Evolutionary conservation across 2,797 vertebrate species (phyloP), one percentile per base, ranked within the genome.

Genomic region (Odontamblyopus rebecca): DNA sequence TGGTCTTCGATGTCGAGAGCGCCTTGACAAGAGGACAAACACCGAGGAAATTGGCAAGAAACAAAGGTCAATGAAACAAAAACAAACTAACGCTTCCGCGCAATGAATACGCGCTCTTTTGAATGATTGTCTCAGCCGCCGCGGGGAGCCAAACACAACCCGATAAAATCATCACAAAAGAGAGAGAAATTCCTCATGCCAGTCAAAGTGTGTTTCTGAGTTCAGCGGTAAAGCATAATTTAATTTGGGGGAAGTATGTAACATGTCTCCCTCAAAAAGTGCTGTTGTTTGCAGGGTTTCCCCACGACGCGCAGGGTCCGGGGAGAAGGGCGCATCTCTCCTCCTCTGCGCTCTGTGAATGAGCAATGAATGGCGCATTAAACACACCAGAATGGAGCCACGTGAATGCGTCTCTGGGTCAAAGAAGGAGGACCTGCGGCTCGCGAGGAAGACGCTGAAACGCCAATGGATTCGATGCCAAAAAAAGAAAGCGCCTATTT

Each of bases 61-160:
- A 77, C 75, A 78, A 82, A 83, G 75, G 70, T 57, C 75, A 68
- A 66, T 13, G 44, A 67, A 44, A 71, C 51, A 29, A 61, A 75
- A 82, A 81, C 59, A 74, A 83, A 81, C 27, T 26, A 66, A 72
- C 54, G 63, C 29, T 66, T 56, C 68, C 72, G 48, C 5, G 63
- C 60, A 23, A 65, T 61, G 73, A 38, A 35, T 11, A 19, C 54
- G 53, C 26, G 61, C 57, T 29, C 73, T 8, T 79, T 79, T 57
- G 73, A 27, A 69, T 18, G 54, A 72, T 72, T 82, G 83, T 59
- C 38, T 27, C 23, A 30, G 32, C 29, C n/a, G 73, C 70, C 11
- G 35, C 30, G 6, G 6, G 60, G 57, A 71, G 74, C 53, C 61
- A 75, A 60, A 74, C 70, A 62, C 32, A 54, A 68, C 54, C 69